Conservation (phyloP, 2,888 invertebrate genomes). For the Diogma glabrata region DNA sequence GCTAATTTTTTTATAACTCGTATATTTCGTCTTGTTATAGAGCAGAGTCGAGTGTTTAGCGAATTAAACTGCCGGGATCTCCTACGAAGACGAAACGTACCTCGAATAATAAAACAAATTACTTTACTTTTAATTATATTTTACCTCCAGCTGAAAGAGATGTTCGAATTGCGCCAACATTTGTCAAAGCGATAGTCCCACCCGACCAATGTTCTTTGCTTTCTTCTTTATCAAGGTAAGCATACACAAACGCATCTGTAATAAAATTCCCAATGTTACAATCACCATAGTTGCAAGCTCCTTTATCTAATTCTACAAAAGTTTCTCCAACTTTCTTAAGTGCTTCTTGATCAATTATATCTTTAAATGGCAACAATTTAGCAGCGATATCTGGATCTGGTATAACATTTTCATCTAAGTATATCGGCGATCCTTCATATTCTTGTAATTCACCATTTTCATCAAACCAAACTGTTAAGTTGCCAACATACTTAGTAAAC, state of each 20-base stretch:
- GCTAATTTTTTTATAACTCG: too few species aligned
- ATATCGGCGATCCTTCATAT: conserved; percentile 65
- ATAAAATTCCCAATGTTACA: conserved; percentile 65
- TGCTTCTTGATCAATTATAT: conserved; percentile 43
- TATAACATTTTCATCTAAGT: conserved; percentile 45
- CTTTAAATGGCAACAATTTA: conserved; percentile 48
- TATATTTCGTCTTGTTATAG: too few species aligned
- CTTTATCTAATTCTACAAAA: conserved; percentile 43
- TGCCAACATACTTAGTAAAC: conserved; percentile 66
- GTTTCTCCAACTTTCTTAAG: conserved; percentile 46
- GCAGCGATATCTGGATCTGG: conserved; percentile 41
- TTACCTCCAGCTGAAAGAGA: conserved; percentile 51
- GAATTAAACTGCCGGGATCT: too few species aligned
- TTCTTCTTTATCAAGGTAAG: conserved; percentile 32
- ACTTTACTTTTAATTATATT: too few species aligned
- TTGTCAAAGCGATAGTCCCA: conserved; percentile 53
- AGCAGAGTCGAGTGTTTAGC: too few species aligned
- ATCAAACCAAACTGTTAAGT: conserved; percentile 60
- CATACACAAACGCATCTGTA: conserved; percentile 56
- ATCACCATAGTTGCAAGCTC: conserved; percentile 46
- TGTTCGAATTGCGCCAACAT: conserved; percentile 59
- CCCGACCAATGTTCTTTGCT: conserved; percentile 48
- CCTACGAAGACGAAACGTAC: too few species aligned
- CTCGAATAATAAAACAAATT: too few species aligned
- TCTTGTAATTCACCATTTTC: conserved; percentile 47